Base-by-base conservation (phyloP, 2,113 vertebrate species). In the Crotophaga sulcirostris region DNA sequence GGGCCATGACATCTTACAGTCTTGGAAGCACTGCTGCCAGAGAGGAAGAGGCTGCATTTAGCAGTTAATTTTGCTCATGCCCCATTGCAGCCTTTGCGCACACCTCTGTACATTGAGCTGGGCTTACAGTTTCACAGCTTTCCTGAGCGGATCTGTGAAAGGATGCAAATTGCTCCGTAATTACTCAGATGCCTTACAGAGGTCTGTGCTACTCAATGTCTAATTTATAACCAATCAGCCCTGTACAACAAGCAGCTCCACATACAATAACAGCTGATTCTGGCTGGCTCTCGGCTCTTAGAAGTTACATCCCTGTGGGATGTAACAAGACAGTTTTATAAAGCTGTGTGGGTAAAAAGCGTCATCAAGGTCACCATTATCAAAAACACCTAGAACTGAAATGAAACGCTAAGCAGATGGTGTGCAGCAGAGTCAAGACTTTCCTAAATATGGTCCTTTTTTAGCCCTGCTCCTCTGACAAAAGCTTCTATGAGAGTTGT, bases 141-240 rank as follows among this genome's bases (percentile, higher is more conserved):
- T 90, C 58, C 88, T 74, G 33, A 86, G 69, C 51, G 83, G n/a
- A 92, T 40, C 85, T 77, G 58, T 80, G 72, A 96, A 96, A 90
- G 73, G 56, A 93, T 93, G 93, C 76, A 96, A 93, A 96, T 96
- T 93, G 76, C 62, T 85, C 95, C 29, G 0, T 94, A 95, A 94
- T 95, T 94, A 92, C 73, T 91, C 52, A 81, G 84, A 91, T 72
- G 56, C n/a, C n/a, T 95, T 74, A 84, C 73, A 90, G 87, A 86
- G 66, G 66, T 44, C 87, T 84, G 38, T 84, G 52, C 84, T 79
- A 82, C 89, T 94, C 91, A 90, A 83, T 70, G 88, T 93, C 79
- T 83, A 88, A 94, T 91, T 95, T 94, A 93, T 90, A 94, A 89
- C 86, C 60, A 91, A 94, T 94, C 94, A 89, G 51, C 73, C 33